Base-by-base conservation (phyloP, 1,140 invertebrate species). In the Aphidius gifuensis region DNA sequence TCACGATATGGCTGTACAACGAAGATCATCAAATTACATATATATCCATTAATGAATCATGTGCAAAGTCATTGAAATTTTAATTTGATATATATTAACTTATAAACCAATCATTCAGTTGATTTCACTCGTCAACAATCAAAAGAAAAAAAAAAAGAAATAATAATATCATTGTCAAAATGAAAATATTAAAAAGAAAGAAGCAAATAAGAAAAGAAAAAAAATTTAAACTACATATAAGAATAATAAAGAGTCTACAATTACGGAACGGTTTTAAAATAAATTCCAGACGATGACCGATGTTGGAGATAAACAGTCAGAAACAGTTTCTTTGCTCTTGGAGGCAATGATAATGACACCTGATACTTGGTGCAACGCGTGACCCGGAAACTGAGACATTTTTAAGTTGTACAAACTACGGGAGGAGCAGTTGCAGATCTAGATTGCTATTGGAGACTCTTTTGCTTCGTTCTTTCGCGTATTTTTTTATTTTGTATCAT, bases 381-480 rank as follows among this genome's bases (percentile, higher is more conserved):
- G 74, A 76, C 74, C 72, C 74, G 74, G 74, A 75, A 74, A 74
- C 72, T 71, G 66, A 71, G 66, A 42, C 71, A 62, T 58, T 47
- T 73, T 74, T 71, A 71, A 67, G 62, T 69, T 64, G 44, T 49
- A 50, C 58, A 54, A 54, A 67, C 61, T 39, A 45, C 49, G 40
- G 45, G 60, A 51, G 68, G 66, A 65, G 69, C 54, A 58, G 62
- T 60, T 65, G 32, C 60, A 63, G 68, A 72, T 72, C 72, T 70
- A 70, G 70, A 73, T 72, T 64, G 42, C 53, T 16, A 32, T 32
- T 40, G 4, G 53, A 55, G 53, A 42, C 40, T 43, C 53, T 55
- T 67, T 49, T 59, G 56, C 49, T 67, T 57, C 59, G 11, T 38
- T 47, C 49, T n/a, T 16, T 40, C 23, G 32, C 46, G 16, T 57